Percentiles rank a stretch among this genome's conserved stretches.
Conservation (phyloP, 2,113 vertebrate genomes). For the Vidua chalybeata region DNA sequence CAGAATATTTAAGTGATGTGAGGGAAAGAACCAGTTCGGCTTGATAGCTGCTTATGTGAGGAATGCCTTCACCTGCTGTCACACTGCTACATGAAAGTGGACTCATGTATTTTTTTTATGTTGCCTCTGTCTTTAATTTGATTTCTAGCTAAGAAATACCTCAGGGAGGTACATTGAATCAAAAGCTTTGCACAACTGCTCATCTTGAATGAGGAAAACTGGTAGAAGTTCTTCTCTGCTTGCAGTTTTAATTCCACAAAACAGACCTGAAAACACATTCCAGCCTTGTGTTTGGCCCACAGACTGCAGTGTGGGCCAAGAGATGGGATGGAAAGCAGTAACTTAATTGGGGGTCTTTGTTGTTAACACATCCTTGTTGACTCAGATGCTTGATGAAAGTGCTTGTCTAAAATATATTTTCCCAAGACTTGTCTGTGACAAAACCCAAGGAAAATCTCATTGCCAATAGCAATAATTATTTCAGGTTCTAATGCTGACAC, state of each 20-base stretch:
- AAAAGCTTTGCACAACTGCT: background rate
- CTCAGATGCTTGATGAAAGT: background rate
- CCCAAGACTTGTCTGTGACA: background rate
- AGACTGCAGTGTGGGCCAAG: background rate
- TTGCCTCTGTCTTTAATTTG: background rate
- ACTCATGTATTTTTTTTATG: background rate
- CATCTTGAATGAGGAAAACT: background rate
- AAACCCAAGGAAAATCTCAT: conserved; percentile 18
- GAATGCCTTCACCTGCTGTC: background rate
- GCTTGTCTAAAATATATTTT: background rate
- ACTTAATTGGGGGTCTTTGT: background rate
- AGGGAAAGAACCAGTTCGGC: background rate
- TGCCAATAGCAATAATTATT: conserved; percentile 31
- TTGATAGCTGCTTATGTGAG: background rate
- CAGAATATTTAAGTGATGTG: background rate
- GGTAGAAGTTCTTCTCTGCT: background rate
- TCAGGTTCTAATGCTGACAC: conserved; percentile 97
- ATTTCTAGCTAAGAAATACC: background rate
- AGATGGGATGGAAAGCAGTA: background rate
- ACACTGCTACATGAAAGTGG: background rate
- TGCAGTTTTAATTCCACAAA: background rate
- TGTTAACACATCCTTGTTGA: background rate
- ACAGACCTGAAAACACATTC: background rate
- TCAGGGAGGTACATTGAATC: background rate
- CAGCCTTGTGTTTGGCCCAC: background rate